These are phyloP conservation scores for Branchellion lobata DNA, from an alignment of 2,888 invertebrate genomes.

Conservation along the genomic window DNA sequence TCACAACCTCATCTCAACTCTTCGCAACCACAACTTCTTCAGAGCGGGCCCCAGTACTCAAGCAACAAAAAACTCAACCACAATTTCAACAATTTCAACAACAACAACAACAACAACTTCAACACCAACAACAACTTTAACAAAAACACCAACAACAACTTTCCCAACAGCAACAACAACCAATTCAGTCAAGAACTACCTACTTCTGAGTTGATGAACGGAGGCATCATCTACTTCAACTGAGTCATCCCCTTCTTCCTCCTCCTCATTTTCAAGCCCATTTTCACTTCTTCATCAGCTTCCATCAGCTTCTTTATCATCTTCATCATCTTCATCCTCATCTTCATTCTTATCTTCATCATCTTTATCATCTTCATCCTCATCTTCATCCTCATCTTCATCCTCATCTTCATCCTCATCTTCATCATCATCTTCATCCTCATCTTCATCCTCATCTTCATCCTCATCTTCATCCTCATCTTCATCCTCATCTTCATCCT, in stretches of 20 bases:
- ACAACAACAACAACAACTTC: background rate
- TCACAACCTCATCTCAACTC: conserved; percentile 2
- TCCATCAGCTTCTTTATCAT: too few species aligned
- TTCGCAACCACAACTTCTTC: background rate
- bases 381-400: too few species aligned
- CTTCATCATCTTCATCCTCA: too few species aligned
- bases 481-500: too few species aligned
- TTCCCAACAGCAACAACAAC: background rate
- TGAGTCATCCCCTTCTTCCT: background rate
- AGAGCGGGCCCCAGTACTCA: background rate
- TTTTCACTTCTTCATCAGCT: too few species aligned
- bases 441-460: too few species aligned
- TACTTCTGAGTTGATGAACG: background rate
- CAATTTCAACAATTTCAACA: conserved; percentile 3
- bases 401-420: too few species aligned
- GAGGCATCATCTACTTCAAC: conserved; percentile 13
- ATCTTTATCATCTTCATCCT: too few species aligned
- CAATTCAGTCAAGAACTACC: background rate
- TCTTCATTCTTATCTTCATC: too few species aligned
- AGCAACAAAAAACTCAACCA: background rate
- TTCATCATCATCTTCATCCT: too few species aligned
- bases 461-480: too few species aligned
- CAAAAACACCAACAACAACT: background rate
- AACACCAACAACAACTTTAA: background rate
- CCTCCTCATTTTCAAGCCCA: too few species aligned